Evolutionary conservation across 2,113 vertebrate genomes (phyloP).

Genomic region (Cryptomyrus ogoouensis): DNA sequence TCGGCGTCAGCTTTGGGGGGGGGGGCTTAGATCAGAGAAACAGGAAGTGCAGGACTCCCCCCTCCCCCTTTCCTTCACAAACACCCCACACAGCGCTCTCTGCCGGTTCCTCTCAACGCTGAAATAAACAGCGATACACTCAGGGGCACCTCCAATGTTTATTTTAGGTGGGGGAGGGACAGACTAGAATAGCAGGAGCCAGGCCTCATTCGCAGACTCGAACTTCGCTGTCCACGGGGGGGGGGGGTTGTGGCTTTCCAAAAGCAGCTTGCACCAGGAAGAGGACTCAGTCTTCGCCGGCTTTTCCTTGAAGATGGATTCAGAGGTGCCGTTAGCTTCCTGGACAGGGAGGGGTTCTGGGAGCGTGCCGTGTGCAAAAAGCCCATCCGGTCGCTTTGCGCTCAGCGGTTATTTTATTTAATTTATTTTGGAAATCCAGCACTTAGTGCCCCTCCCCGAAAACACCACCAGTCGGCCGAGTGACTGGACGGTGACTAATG

Average conservation of each 20-base stretch:
- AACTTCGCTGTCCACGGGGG: background rate
- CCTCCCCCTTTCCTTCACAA: background rate
- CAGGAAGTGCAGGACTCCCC: slow-evolving; percentile 4
- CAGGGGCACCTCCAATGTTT: slow-evolving; percentile 4
- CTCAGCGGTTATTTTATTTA: background rate
- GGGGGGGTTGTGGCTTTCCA: background rate
- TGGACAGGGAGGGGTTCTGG: background rate
- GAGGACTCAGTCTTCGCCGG: background rate
- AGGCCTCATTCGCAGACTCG: background rate
- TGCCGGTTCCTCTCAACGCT: background rate
- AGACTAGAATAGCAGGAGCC: background rate
- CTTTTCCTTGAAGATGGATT: background rate
- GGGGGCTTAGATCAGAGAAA: background rate
- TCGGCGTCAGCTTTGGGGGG: slow-evolving; percentile 10
- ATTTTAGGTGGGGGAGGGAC: slow-evolving; percentile 12
- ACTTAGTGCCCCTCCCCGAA: background rate
- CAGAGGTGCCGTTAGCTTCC: slow-evolving; percentile 18
- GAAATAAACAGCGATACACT: slow-evolving; percentile 5
- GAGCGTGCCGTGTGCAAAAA: background rate
- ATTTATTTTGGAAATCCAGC: background rate
- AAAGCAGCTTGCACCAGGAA: background rate
- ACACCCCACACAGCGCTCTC: background rate
- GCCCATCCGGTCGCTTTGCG: background rate
- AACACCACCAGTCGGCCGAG: background rate
- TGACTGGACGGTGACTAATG: background rate